phyloP scores from a whole-genome alignment of 2,797 vertebrate species.

The Ispidina picta region DNA sequence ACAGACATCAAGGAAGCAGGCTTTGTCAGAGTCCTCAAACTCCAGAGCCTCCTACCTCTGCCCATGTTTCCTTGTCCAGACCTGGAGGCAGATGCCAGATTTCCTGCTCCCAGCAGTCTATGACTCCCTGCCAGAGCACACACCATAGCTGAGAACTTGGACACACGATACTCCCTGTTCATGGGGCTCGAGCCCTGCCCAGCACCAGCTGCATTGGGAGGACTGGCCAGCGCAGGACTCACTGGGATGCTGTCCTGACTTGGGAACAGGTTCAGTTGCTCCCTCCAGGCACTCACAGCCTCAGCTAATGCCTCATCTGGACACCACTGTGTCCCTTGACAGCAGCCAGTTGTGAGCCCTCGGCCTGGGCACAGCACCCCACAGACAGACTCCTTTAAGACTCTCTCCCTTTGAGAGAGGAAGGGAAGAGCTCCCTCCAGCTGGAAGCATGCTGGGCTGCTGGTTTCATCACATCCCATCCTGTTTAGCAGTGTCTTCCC shows the following conservation, averaged over 20 bases:
- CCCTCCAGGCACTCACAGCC: neutral
- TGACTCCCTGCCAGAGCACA: neutral
- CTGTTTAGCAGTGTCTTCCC: neutral
- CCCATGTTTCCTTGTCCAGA: neutral
- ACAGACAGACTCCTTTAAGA: accelerated
- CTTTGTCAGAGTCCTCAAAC: neutral
- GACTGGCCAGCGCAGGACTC: neutral
- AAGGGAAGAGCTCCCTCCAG: neutral
- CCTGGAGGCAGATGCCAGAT: neutral
- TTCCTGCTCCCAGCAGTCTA: neutral
- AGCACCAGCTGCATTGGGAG: neutral
- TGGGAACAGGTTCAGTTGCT: accelerated
- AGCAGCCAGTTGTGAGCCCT: neutral
- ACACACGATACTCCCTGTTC: neutral
- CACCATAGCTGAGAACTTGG: neutral
- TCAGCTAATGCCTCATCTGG: accelerated
- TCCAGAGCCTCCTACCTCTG: neutral
- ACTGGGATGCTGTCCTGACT: accelerated
- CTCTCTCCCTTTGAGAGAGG: neutral
- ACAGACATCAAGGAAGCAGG: accelerated
- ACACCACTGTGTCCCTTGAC: neutral
- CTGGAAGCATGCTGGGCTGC: accelerated
- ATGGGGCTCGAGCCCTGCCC: accelerated
- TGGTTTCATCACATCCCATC: neutral
- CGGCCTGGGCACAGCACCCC: neutral